Base-by-base conservation (phyloP, 1,140 invertebrate species). In the Lasioglossum albipes region DNA sequence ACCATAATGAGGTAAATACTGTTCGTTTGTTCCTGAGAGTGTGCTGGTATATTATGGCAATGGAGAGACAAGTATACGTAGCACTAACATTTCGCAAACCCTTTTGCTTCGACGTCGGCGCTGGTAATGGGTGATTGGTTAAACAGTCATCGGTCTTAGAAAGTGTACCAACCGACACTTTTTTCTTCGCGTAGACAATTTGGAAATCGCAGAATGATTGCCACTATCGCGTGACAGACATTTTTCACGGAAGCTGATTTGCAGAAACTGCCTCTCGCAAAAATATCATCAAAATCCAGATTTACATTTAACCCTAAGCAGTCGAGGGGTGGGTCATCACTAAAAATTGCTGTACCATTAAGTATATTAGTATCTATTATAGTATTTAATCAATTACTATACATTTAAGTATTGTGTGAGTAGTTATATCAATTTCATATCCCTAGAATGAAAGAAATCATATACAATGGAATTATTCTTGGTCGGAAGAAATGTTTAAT, bases 81-180 rank as follows among this genome's bases (percentile, higher is more conserved):
- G 75, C 45, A 27, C 54, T 31, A 79, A 75, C 49, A 64, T 86
- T 84, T 86, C 83, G 83, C 71, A 86, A 86, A 86, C 71, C 75
- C 80, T 86, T 85, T 72, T 72, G 70, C 57, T 31, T 61, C 59
- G 72, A 73, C 45, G 69, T 75, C 61, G 54, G 67, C 45, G 74
- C 36, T 74, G 70, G 75, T 82, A 84, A 84, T 75, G 66, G 83
- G 67, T 52, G 79, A 82, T 84, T 75, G 75, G 83, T 85, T 82
- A 85, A 85, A 85, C 83, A 84, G 82, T 84, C 69, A 49, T 62
- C 66, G 45, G 79, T 59, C 67, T 86, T 86, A 86, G 79, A 86
- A 86, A 84, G 82, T 72, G 64, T 84, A 79, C 70, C 72, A 20
- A 49, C 61, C 61, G 31, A 42, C 5, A 57, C 59, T 59, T 80